Evolutionary conservation across 2,888 invertebrate species (phyloP), one percentile per base, ranked within the genome.

Genomic region (Epistrophe eligans): DNA sequence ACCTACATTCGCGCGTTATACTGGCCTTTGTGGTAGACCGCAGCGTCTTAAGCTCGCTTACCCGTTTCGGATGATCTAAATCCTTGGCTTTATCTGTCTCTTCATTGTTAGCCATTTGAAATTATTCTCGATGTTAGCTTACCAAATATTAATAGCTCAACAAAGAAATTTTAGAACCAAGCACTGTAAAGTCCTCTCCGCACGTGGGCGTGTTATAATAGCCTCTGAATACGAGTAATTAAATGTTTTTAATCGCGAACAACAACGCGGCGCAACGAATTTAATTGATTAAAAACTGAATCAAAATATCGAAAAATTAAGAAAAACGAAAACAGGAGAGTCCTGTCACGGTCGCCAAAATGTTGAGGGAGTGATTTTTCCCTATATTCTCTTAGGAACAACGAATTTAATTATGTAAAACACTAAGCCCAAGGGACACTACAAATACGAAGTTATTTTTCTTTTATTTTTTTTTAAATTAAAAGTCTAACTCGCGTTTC

Each of bases 311-410:
- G n/a, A 3, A 50, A 50, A 10, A 50, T 13, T 38, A 40, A 13
- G 11, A 13, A 40, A 1, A 4, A 13, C 0, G 10, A 35, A 45
- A n/a, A 50, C 48, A 50, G 13, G 19, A 50, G 0, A 0, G 17
- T 50, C 48, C 48, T 50, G 48, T 50, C 48, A 50, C 48, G 48
- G 48, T 50, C 48, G 48, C 48, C 48, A 19, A 50, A 50, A 43
- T 50, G 48, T 50, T 50, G 19, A 50, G 48, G 17, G 48, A 50
- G 19, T 11, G 9, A 5, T 50, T 50, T 48, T 48, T 48, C 17
- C 48, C 48, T 48, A 48, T 48, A 48, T 48, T 48, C 48, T 48
- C 48, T 48, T 48, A 48, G n/a, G 48, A 10, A 17, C 48, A 17
- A 48, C 10, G 0, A 48, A 48, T 1, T 48, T 17, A 17, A 17